These are phyloP conservation scores for Zosterops japonicus DNA, from an alignment of 2,113 vertebrate genomes.

Conservation along the genomic window DNA sequence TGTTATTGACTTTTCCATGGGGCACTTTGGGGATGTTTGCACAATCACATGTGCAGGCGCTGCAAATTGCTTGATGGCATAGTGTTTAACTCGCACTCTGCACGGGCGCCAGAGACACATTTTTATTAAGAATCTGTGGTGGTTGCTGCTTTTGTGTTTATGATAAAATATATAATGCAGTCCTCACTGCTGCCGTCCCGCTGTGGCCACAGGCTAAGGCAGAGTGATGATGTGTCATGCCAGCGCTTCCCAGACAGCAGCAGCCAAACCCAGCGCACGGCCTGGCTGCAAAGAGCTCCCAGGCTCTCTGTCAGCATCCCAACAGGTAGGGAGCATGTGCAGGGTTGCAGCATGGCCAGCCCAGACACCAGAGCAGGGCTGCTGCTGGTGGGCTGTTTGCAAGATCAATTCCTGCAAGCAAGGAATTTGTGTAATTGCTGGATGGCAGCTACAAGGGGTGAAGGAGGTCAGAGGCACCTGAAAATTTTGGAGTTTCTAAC, in stretches of 20 bases:
- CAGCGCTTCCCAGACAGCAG: neutral
- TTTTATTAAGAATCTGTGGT: conserved; percentile 14
- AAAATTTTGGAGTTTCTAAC: neutral
- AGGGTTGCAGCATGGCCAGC: rapidly evolving
- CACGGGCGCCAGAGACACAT: neutral
- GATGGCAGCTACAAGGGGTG: neutral
- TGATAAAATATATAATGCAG: conserved; percentile 20
- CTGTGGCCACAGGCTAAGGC: neutral
- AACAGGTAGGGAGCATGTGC: rapidly evolving
- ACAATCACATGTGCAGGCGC: neutral
- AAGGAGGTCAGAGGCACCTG: neutral
- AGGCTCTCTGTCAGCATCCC: neutral
- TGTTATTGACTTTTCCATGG: conserved; percentile 45
- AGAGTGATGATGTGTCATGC: neutral
- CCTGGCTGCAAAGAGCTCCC: neutral
- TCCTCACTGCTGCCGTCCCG: neutral
- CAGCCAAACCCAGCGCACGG: rapidly evolving
- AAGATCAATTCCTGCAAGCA: rapidly evolving
- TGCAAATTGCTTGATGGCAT: conserved; percentile 19
- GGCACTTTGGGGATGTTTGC: neutral
- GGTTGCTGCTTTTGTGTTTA: neutral
- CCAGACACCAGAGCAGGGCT: rapidly evolving
- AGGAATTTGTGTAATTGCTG: neutral
- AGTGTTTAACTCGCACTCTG: neutral
- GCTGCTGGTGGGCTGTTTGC: neutral